Percentiles rank a stretch among this genome's conserved stretches.
These are phyloP conservation scores for Phortica variegata DNA, from an alignment of 1,140 invertebrate genomes.

Conservation along the genomic window DNA sequence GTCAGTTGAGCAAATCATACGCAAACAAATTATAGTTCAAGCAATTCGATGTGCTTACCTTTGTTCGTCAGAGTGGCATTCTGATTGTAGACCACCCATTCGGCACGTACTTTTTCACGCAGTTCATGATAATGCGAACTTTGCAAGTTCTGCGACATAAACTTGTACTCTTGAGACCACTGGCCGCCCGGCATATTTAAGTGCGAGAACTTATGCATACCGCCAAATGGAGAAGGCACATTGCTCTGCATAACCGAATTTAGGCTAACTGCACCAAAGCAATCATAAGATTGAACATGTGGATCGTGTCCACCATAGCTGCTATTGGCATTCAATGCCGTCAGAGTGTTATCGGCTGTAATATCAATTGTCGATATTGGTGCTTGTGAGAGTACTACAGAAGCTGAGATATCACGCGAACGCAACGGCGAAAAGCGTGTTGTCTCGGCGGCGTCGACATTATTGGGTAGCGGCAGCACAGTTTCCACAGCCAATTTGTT, in stretches of 20 bases:
- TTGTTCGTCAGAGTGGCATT: constrained; percentile 17
- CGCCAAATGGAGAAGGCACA: constrained; percentile 69
- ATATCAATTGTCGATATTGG: constrained; percentile 40
- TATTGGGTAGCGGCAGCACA: constrained; percentile 56
- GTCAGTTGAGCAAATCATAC: neutral
- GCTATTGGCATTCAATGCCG: neutral
- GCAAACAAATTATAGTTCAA: constrained; percentile 9
- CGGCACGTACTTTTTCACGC: constrained; percentile 39
- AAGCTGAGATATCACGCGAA: constrained; percentile 63
- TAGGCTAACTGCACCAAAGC: constrained; percentile 66
- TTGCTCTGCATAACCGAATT: constrained; percentile 73
- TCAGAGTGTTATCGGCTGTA: constrained; percentile 31
- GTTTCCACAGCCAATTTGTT: constrained; percentile 34
- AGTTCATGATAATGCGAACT: constrained; percentile 63
- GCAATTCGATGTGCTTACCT: constrained; percentile 22
- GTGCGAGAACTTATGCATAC: constrained; percentile 62
- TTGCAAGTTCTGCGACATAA: constrained; percentile 67
- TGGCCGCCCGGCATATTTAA: constrained; percentile 74
- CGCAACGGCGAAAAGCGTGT: constrained; percentile 66
- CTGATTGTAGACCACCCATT: constrained; percentile 41
- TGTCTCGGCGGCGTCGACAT: constrained; percentile 65
- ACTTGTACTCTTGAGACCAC: constrained; percentile 68
- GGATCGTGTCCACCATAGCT: constrained; percentile 53
- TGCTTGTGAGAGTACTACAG: constrained; percentile 59
- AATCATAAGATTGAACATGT: constrained; percentile 69